Evolutionary conservation across 2,888 invertebrate genomes (phyloP), one percentile per base, ranked within the genome.

Genomic region (Drosophila koepferae): DNA sequence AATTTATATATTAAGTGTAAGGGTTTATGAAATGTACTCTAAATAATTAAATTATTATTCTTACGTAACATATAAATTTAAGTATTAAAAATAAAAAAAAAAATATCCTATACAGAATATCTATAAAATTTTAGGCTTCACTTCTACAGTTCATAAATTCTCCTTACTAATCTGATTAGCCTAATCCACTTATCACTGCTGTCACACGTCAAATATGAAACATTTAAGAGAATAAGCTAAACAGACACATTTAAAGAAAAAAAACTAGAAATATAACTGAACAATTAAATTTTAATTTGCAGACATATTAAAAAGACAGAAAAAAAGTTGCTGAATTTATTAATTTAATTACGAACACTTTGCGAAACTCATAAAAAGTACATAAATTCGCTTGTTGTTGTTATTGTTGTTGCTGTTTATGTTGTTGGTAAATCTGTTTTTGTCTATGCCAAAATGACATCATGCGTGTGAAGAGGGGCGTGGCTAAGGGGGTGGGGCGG

Each of bases 261-360:
- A 16, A 28, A 28, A 28, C 4, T 38, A 36, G 3, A 49, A 67
- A 64, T 61, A 54, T 14, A 63, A 51, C 49, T 44, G 14, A 49
- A n/a, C 59, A 73, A 76, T 77, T 74, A 68, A 71, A 71, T 60
- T 58, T 46, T 60, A 67, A 60, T 77, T 77, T 64, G 59, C 49
- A 53, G 28, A n/a, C 49, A 48, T 63, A 53, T 28, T 48, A 74
- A 66, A 77, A 74, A 18, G 34, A 34, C 41, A 14, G 28, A 40
- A 34, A 41, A 43, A 56, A 65, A 10, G 34, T 34, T 34, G 64
- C 64, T 48, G 69, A 72, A 81, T 82, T 85, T 80, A 84, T 85
- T 85, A 82, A 87, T 87, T 81, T 81, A 81, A 85, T 85, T 87
- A 82, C 82, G 77, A 79, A 77, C 82, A 85, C 82, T 82, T 81